Base-by-base conservation (phyloP, 2,113 vertebrate species). In the Perca schrenkii region DNA sequence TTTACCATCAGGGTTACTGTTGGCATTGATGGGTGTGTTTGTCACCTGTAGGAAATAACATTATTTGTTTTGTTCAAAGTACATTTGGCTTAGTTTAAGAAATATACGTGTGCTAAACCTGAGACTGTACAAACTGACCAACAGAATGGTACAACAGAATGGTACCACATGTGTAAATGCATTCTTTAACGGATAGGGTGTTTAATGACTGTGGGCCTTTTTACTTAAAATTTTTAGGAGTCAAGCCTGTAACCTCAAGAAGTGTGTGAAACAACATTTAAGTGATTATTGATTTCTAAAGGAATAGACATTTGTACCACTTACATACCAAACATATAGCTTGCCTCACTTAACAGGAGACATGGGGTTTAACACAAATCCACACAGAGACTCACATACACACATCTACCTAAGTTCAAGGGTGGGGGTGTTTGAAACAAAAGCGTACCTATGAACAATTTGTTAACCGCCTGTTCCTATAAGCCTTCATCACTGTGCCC, bases 1-100 rank as follows among this genome's bases (percentile, higher is more conserved):
- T 90, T 85, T 88, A 90, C 89, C 89, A 84, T 85, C 47, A 43
- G 6, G 57, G 67, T 88, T 80, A 88, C 77, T 89, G 66, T 92
- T 74, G 28, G 76, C 75, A 31, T 69, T 77, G 68, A 86, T 34
- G 57, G 70, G 28, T 36, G 81, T 83, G 69, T 84, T 78, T 90
- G 79, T 85, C 72, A 71, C 80, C 50, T 49, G 21, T 64, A 68
- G 72, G 63, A 86, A 84, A 83, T 85, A 36, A 84, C 77, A 84
- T 79, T 1, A 56, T 52, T 67, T 80, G 77, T 83, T 82, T 77
- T 83, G 17, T 70, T 76, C 22, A 65, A 80, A 70, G 8, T 77
- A 19, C 54, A 43, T 52, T 73, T 62, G 71, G 67, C 31, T 52
- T 65, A 65, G 22, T 81, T 71, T 77, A 70, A 60, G 43, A 77